These are phyloP conservation scores for Caerostris extrusa DNA, from an alignment of 1,140 invertebrate species.

Conservation along the genomic window DNA sequence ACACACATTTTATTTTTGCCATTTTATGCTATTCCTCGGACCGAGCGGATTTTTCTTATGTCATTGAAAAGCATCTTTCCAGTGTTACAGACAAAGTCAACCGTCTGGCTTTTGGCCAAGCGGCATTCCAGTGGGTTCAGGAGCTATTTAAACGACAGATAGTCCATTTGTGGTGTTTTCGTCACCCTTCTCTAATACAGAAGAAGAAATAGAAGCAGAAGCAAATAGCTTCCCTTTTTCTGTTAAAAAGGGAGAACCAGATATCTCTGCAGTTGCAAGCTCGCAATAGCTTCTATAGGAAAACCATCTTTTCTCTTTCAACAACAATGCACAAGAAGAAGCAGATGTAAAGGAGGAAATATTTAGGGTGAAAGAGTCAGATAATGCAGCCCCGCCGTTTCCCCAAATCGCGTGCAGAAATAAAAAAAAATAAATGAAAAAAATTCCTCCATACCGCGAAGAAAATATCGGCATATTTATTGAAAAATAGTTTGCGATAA, in stretches of 20 bases:
- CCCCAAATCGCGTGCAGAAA: neutral
- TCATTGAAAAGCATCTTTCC: constrained; percentile 43
- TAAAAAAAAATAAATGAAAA: too few relatives aligned
- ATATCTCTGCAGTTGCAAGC: constrained; percentile 35
- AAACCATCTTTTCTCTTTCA: constrained; percentile 52
- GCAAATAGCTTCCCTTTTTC: neutral
- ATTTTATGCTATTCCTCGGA: neutral
- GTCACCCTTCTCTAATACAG: constrained; percentile 14
- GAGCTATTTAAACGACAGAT: constrained; percentile 51
- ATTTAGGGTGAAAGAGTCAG: constrained; percentile 29
- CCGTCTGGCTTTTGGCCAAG: constrained; percentile 25
- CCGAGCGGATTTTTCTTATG: constrained; percentile 34
- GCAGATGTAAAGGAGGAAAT: constrained; percentile 33
- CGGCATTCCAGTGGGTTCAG: neutral
- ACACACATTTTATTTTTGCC: neutral
- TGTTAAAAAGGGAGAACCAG: neutral
- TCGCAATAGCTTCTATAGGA: constrained; percentile 49
- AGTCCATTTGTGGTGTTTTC: constrained; percentile 53
- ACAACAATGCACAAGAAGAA: neutral
- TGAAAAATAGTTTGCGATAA: constrained; percentile 55
- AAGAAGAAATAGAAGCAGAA: neutral
- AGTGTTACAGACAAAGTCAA: neutral
- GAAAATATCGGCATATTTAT: constrained; percentile 54
- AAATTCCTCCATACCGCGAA: neutral
- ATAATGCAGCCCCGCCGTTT: constrained; percentile 33